Evolutionary conservation across 2,113 vertebrate species (phyloP).

Genomic region (Vanacampus margaritifer): DNA sequence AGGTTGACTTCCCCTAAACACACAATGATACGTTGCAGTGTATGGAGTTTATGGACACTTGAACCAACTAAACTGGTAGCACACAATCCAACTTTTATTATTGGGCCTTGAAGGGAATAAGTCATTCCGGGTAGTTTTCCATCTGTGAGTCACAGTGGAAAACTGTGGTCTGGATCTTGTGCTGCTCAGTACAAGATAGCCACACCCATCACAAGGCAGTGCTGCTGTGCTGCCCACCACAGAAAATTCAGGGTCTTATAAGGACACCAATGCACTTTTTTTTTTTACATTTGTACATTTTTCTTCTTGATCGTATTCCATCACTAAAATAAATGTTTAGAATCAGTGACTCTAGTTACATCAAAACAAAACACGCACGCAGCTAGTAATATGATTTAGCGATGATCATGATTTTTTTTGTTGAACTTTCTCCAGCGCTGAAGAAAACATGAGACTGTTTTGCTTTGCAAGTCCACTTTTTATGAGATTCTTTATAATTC

Average conservation of each 20-base stretch:
- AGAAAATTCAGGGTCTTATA: slow-evolving; percentile 16
- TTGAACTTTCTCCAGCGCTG: background rate
- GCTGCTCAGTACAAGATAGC: slow-evolving; percentile 25
- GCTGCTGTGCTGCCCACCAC: slow-evolving; percentile 19
- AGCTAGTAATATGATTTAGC: too few relatives aligned
- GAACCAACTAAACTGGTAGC: background rate
- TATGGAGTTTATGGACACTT: too few relatives aligned
- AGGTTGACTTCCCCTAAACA: background rate
- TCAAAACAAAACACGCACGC: background rate
- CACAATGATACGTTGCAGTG: background rate
- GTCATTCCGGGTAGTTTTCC: slow-evolving; percentile 29
- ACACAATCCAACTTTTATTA: background rate
- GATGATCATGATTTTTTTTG: background rate
- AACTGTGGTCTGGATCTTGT: slow-evolving; percentile 26
- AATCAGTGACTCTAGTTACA: too few relatives aligned
- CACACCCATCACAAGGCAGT: slow-evolving; percentile 32
- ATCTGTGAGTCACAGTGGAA: slow-evolving; percentile 55
- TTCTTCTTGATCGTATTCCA: background rate
- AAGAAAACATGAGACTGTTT: background rate
- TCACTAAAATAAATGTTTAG: background rate
- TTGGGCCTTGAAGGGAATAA: slow-evolving; percentile 13
- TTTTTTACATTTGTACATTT: background rate
- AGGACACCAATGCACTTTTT: slow-evolving; percentile 17
- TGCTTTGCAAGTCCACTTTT: background rate
- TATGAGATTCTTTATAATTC: background rate